phyloP scores from a whole-genome alignment of 64 coral and sea anemone species.

The Dendrophyllia cribrosa region DNA sequence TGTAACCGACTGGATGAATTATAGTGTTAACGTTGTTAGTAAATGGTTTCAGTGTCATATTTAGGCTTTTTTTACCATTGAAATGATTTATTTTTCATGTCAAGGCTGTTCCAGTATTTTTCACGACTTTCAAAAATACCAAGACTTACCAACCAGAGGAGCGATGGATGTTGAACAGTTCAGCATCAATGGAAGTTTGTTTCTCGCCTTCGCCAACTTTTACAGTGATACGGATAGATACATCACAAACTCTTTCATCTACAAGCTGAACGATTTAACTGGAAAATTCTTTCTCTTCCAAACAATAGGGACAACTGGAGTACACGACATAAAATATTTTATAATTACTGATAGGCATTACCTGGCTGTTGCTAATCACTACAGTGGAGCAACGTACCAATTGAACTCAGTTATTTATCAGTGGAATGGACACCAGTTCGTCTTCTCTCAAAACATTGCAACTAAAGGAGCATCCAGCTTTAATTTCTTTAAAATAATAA shows the following conservation, averaged over 20 bases:
- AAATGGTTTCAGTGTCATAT: too few species aligned
- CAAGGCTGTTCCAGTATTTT: background rate
- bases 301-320: background rate
- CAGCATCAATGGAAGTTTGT: background rate
- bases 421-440: background rate
- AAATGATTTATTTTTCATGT: background rate
- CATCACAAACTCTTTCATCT: background rate
- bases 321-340: too few species aligned
- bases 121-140: background rate
- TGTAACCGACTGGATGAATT: too few species aligned
- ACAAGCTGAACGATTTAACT: background rate
- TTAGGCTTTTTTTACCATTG: too few species aligned
- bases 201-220: conserved; percentile 8
- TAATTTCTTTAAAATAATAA: background rate
- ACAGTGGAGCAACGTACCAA: background rate
- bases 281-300: background rate
- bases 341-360: background rate
- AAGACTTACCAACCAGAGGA: background rate
- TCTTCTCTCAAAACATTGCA: background rate
- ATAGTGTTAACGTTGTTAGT: too few species aligned
- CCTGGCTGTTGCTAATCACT: background rate
- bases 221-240: background rate
- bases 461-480: background rate
- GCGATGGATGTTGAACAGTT: background rate
- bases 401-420: background rate